A percentile compares a stretch with the other conserved stretches of the same genome.
Conservation (phyloP, 1,140 invertebrate genomes). For the Ooceraea biroi region DNA sequence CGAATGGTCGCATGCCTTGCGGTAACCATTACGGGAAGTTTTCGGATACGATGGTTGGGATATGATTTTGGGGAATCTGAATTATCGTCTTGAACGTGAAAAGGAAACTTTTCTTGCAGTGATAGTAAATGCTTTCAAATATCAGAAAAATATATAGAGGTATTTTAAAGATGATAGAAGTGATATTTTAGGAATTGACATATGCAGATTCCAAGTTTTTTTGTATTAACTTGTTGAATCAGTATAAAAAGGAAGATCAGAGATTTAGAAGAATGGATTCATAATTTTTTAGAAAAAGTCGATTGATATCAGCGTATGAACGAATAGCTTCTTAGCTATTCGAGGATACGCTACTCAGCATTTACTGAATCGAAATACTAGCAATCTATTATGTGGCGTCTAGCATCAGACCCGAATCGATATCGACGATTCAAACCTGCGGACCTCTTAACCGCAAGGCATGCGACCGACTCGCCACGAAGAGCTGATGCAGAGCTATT, state of each 20-base stretch:
- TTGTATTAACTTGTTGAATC: too few species aligned
- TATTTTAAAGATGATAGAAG: neutral
- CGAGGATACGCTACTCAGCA: neutral
- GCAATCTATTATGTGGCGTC: slow-evolving; percentile 37
- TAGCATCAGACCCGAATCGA: slow-evolving; percentile 39
- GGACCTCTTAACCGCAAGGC: slow-evolving; percentile 70
- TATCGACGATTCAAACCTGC: slow-evolving; percentile 45
- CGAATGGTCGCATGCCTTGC: slow-evolving; percentile 40
- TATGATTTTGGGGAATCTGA: slow-evolving; percentile 7
- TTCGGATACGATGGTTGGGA: neutral
- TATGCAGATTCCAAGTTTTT: too few species aligned
- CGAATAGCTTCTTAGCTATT: neutral
- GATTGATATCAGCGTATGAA: neutral
- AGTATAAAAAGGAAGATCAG: too few species aligned
- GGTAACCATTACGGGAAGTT: slow-evolving; percentile 20
- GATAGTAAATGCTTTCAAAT: neutral
- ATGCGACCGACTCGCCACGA: slow-evolving; percentile 67
- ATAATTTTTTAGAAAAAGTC: neutral
- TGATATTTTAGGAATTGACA: neutral
- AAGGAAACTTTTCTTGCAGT: neutral
- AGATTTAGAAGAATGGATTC: too few species aligned
- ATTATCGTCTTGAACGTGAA: neutral
- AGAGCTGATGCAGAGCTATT: slow-evolving; percentile 65
- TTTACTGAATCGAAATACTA: slow-evolving; percentile 39
- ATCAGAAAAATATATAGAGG: neutral